phyloP scores from a whole-genome alignment of 2,888 invertebrate species.

The Temnothorax unifasciatus region DNA sequence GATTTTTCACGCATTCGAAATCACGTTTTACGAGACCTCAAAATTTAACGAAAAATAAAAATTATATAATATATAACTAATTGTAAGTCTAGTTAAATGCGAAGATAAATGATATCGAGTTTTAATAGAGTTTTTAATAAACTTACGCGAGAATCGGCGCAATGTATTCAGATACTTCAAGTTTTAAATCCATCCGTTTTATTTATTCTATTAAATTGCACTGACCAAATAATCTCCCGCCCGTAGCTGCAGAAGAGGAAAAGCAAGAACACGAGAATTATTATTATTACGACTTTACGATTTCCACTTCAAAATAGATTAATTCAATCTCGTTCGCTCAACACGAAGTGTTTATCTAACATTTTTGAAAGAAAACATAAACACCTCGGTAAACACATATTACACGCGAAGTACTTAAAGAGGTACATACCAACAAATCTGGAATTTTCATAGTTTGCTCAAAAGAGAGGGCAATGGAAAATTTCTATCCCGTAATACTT shows the following conservation, averaged over 20 bases:
- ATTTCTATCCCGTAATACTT: not conserved
- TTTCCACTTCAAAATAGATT: not conserved
- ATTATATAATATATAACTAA: not conserved
- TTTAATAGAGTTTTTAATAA: not conserved
- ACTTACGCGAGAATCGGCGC: not conserved
- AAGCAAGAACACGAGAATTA: not conserved
- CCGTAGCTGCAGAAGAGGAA: not conserved
- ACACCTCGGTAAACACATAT: not conserved
- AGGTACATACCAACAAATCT: not conserved
- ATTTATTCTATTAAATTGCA: not conserved
- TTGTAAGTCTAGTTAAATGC: not conserved
- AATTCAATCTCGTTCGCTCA: too few relatives aligned
- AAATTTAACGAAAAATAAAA: not conserved
- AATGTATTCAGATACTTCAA: not conserved
- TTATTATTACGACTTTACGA: not conserved
- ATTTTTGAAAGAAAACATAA: not conserved
- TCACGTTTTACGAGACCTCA: not conserved
- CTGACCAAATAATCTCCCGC: not conserved
- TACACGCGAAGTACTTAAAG: not conserved
- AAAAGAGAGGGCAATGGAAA: not conserved
- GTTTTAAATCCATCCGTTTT: not conserved
- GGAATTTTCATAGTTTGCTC: not conserved
- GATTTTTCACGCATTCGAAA: not conserved
- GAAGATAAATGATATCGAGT: not conserved
- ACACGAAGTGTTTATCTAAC: not conserved